Conservation (phyloP, 2,888 invertebrate genomes). For the Cantharis rustica region DNA sequence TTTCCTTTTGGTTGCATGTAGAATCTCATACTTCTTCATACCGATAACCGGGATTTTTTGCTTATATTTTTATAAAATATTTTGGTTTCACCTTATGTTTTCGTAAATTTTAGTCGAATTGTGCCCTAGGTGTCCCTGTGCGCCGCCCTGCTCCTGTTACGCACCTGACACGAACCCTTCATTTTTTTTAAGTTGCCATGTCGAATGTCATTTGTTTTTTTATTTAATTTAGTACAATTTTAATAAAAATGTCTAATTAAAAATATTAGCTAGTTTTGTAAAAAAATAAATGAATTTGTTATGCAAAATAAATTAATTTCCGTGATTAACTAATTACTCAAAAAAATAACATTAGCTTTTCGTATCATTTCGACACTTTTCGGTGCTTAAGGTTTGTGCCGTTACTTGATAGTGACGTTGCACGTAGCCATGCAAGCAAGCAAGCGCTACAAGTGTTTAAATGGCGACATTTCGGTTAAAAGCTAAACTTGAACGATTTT, state of each 20-base stretch:
- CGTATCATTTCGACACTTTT: constrained; percentile 2
- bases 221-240: too few species aligned
- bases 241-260: neutral
- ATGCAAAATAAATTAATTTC: neutral
- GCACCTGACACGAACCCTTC: too few species aligned
- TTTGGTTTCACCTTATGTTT: too few species aligned
- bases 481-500: constrained; percentile 7
- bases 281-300: neutral
- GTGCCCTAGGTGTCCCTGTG: too few species aligned
- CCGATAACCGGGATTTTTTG: too few species aligned
- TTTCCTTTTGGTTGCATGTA: too few species aligned
- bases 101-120: too few species aligned
- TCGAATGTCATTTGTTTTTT: too few species aligned
- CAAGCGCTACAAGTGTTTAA: constrained; percentile 49
- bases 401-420: constrained; percentile 39
- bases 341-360: neutral
- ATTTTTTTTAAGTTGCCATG: too few species aligned
- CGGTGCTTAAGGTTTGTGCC: constrained; percentile 11
- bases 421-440: constrained; percentile 42
- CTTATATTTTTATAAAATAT: too few species aligned
- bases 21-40: too few species aligned
- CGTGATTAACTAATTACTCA: neutral
- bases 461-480: constrained; percentile 16
- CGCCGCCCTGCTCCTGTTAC: too few species aligned
- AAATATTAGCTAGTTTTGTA: neutral